Evolutionary conservation across 2,113 vertebrate species (phyloP), one percentile per base, ranked within the genome.

Genomic region (Oostethus manadensis): DNA sequence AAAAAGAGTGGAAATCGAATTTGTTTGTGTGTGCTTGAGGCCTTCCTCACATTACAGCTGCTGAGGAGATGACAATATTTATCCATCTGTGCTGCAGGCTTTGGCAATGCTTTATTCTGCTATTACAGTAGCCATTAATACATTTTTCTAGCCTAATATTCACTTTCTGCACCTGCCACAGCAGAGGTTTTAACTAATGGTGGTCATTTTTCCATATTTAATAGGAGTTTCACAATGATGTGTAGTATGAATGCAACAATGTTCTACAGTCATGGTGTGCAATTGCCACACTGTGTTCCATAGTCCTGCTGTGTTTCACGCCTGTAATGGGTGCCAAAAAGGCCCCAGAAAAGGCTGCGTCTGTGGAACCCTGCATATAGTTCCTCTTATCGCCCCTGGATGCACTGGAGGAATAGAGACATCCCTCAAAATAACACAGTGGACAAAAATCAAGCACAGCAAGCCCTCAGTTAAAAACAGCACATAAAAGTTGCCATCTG

Each of bases 131-230:
- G 4, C 29, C 10, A 54, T 54, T 9, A 35, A 54, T 54, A 35
- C 51, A 18, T 54, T 35, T 53, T 35, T 35, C 29, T 18, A 18
- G 29, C 29, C 29, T 54, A 18, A 54, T 54, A 54, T 29, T 18
- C 26, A n/a, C 51, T 54, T 54, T 18, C 35, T 18, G 17, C 29
- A 54, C 9, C 51, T 35, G 51, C 51, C 18, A n/a, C 51, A 54
- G 26, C 51, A 18, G 26, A 29, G 10, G 26, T 54, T 35, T 18
- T 18, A 54, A 33, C 35, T 18, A 54, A 54, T 54, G 51, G 38
- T 38, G 14, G 51, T 53, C n/a, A 53, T 53, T 29, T 33, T 29
- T 53, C 23, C 10, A 9, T n/a, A 2, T 16, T 5, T 10, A 18
- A 35, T 54, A n/a, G 10, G 5, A 33, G 29, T 33, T 33, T 54